These are phyloP conservation scores for Cochlearius cochlearius DNA, from an alignment of 2,113 vertebrate genomes.

Conservation along the genomic window DNA sequence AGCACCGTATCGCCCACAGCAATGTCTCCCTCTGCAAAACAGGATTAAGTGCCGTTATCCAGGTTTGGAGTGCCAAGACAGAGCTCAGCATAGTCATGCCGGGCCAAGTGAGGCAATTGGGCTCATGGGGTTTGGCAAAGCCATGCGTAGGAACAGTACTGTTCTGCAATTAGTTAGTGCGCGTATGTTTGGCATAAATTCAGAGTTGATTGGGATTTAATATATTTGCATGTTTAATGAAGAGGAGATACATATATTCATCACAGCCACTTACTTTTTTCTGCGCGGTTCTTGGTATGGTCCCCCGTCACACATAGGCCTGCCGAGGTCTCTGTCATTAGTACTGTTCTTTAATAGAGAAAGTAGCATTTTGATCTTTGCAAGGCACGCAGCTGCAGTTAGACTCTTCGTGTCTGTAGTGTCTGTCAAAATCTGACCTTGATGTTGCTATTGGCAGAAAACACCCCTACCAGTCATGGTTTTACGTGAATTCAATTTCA, in stretches of 20 bases:
- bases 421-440: background rate
- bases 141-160: accelerated
- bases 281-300: background rate
- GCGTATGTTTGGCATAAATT: background rate
- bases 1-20: background rate
- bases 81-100: background rate
- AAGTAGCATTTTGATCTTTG: background rate
- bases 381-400: background rate
- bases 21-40: background rate
- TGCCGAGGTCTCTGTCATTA: background rate
- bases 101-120: background rate
- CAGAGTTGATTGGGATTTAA: background rate
- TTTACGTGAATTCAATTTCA: background rate
- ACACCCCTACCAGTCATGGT: background rate
- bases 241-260: background rate
- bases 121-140: background rate
- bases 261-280: background rate
- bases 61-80: background rate
- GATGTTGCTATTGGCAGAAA: background rate
- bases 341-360: background rate
- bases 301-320: background rate
- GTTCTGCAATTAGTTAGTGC: background rate
- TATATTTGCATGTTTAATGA: background rate
- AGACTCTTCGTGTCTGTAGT: background rate
- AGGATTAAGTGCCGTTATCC: background rate